A percentile compares a stretch with the other conserved stretches of the same genome.
Conservation (phyloP, 2,113 vertebrate species). For the Clarias macrocephalus region DNA sequence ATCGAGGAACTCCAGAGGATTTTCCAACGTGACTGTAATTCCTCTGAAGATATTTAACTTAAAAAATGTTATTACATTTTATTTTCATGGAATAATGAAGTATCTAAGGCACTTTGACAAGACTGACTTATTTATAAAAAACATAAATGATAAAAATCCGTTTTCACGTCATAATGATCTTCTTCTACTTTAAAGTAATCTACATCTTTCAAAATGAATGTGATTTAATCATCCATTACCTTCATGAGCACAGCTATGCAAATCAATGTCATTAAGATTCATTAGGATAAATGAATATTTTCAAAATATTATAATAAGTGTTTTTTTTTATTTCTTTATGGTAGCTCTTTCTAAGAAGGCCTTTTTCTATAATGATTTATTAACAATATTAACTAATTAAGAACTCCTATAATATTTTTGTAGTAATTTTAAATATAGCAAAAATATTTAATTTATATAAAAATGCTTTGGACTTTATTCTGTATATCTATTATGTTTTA, state of each 20-base stretch:
- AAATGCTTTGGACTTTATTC: not conserved
- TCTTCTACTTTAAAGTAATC: not conserved
- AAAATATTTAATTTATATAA: not conserved
- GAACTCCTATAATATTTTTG: not conserved
- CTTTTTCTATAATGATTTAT: not conserved
- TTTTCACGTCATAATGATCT: not conserved
- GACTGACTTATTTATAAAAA: not conserved
- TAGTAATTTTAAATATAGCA: not conserved
- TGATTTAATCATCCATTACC: not conserved
- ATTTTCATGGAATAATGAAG: slow-evolving; percentile 14
- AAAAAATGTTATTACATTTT: not conserved
- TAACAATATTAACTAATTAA: not conserved
- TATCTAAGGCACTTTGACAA: not conserved
- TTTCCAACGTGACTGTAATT: slow-evolving; percentile 10
- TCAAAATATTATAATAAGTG: not conserved
- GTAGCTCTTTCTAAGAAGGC: not conserved
- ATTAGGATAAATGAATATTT: not conserved
- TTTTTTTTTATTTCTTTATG: not conserved
- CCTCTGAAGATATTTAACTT: not conserved
- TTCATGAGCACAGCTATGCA: slow-evolving; percentile 1
- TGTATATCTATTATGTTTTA: not conserved
- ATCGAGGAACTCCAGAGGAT: not conserved
- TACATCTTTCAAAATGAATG: not conserved
- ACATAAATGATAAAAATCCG: not conserved
- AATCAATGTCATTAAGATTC: not conserved